Conservation (phyloP, 1,140 invertebrate genomes). For the Plutomurus gul region DNA sequence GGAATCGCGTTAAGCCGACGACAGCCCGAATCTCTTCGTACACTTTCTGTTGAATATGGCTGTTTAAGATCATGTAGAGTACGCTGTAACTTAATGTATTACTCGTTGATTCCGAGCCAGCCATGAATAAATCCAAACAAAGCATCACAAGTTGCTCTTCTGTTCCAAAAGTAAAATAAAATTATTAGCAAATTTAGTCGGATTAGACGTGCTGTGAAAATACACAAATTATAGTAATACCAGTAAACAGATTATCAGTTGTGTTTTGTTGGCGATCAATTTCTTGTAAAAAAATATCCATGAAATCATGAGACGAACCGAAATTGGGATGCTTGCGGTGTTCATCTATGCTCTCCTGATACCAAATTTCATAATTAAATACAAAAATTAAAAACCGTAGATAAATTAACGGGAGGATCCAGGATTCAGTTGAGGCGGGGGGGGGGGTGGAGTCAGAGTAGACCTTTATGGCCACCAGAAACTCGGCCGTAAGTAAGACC, state of each 20-base stretch:
- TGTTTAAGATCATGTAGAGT: conserved; percentile 74
- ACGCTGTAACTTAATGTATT: conserved; percentile 78
- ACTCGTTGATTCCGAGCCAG: conserved; percentile 79
- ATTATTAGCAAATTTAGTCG: too few species aligned
- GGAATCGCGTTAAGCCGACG: not conserved
- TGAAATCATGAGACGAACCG: conserved; percentile 69
- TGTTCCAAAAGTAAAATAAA: not conserved
- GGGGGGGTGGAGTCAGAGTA: too few species aligned
- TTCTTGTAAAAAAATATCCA: conserved; percentile 75
- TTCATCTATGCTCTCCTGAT: not conserved
- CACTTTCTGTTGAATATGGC: conserved; percentile 76
- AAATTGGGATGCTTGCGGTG: not conserved
- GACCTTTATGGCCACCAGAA: too few species aligned
- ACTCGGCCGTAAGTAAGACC: too few species aligned
- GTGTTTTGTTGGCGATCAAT: not conserved
- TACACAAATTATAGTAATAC: not conserved
- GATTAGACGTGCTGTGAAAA: not conserved
- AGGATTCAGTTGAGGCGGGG: too few species aligned
- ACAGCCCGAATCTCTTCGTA: conserved; percentile 75
- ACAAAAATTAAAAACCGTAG: too few species aligned
- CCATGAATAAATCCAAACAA: conserved; percentile 56
- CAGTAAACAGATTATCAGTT: not conserved
- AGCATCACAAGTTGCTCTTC: conserved; percentile 30
- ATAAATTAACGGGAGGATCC: too few species aligned
- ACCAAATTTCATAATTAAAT: not conserved